Percentiles rank a stretch among this genome's conserved stretches.
These are phyloP conservation scores for Labrus mixtus DNA, from an alignment of 2,113 vertebrate genomes.

Conservation along the genomic window DNA sequence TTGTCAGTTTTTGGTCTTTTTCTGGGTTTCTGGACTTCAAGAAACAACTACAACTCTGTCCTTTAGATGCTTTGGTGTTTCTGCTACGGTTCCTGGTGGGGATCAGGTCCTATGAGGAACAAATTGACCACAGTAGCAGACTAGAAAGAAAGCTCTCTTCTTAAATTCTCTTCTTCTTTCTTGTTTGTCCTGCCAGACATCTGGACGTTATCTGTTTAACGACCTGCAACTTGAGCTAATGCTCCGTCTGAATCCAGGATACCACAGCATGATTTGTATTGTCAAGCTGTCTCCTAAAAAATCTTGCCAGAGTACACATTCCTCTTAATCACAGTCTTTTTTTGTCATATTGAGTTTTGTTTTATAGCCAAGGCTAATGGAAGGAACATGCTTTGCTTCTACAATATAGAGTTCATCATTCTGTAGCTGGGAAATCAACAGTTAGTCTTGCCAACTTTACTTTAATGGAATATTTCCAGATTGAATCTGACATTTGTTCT, in stretches of 20 bases:
- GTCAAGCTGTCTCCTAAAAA: constrained; percentile 36
- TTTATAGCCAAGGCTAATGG: constrained; percentile 38
- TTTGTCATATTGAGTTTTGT: constrained; percentile 22
- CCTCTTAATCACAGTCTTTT: constrained; percentile 38
- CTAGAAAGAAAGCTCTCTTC: constrained; percentile 24
- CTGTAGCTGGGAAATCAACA: neutral
- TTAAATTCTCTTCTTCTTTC: constrained; percentile 32
- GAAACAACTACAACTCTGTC: neutral
- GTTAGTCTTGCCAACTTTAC: neutral
- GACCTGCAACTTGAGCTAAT: constrained; percentile 67
- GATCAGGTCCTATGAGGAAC: constrained; percentile 5
- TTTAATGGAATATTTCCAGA: constrained; percentile 16
- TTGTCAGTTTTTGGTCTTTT: too few species aligned
- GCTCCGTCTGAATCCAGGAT: constrained; percentile 51
- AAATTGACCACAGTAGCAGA: constrained; percentile 31
- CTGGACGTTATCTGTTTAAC: constrained; percentile 75
- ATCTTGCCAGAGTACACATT: constrained; percentile 46
- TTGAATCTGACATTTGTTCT: constrained; percentile 29
- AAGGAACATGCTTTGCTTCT: constrained; percentile 22
- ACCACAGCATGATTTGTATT: constrained; percentile 60
- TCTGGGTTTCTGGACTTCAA: too few species aligned
- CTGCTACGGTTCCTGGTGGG: neutral
- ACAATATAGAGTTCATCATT: neutral
- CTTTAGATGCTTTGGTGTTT: constrained; percentile 8
- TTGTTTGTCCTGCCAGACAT: constrained; percentile 69